phyloP scores from a whole-genome alignment of 2,888 invertebrate genomes.

The Apamea anceps region DNA sequence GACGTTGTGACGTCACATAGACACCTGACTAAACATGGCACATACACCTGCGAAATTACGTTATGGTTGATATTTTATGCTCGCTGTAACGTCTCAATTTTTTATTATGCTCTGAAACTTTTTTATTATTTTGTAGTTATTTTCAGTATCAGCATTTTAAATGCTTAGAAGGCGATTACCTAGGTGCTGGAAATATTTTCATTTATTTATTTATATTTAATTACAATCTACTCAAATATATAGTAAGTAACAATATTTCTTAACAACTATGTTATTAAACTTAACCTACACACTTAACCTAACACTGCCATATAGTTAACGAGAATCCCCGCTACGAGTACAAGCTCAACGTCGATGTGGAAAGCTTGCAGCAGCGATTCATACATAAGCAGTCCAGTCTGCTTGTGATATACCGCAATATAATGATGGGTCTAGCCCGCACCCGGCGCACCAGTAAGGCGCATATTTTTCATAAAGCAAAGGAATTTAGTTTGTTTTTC shows the following conservation, averaged over 20 bases:
- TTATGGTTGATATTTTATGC: constrained; percentile 36
- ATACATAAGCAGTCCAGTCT: too few species aligned
- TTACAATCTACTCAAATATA: not conserved
- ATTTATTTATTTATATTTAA: not conserved
- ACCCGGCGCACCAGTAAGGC: too few species aligned
- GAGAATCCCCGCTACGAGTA: too few species aligned
- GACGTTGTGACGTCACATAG: constrained; percentile 63
- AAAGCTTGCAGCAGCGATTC: too few species aligned
- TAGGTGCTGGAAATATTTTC: too few species aligned
- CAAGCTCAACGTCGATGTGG: too few species aligned
- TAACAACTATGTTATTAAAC: not conserved
- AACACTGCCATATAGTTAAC: too few species aligned
- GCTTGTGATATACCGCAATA: too few species aligned
- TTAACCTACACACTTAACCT: not conserved
- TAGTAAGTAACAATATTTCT: too few species aligned
- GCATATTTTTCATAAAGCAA: too few species aligned
- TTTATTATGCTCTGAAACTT: not conserved
- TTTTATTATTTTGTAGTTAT: not conserved
- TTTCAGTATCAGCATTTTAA: not conserved
- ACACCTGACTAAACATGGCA: constrained; percentile 53
- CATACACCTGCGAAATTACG: constrained; percentile 45
- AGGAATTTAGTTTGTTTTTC: too few species aligned
- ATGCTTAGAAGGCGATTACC: not conserved
- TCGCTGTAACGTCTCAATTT: not conserved
- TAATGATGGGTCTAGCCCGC: too few species aligned